phyloP scores from a whole-genome alignment of 2,797 vertebrate species.

The Coluber constrictor region DNA sequence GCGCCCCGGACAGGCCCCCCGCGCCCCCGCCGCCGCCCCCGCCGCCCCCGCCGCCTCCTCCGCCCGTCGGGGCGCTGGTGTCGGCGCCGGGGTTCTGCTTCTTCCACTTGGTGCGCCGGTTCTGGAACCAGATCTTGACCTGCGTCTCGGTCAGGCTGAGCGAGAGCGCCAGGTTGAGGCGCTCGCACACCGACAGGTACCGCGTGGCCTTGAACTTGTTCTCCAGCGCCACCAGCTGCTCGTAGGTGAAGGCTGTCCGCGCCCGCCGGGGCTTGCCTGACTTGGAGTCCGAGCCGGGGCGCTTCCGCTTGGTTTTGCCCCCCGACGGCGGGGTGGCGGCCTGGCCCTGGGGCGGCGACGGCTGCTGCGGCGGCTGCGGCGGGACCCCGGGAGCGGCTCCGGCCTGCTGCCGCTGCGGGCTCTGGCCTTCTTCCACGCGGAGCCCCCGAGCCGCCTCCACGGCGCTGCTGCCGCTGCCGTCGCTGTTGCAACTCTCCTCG shows the following conservation, averaged over 20 bases:
- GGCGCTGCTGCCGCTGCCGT: conserved; percentile 42
- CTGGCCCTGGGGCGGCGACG: conserved; percentile 44
- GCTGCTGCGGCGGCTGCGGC: conserved; percentile 33
- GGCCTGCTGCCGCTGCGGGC: conserved; percentile 1
- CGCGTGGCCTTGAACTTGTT: conserved; percentile 96
- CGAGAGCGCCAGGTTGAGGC: conserved; percentile 90
- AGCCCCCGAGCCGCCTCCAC: conserved; percentile 13
- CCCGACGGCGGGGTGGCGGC: conserved; percentile 30
- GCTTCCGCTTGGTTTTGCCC: conserved; percentile 89
- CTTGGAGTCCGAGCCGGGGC: conserved; percentile 91
- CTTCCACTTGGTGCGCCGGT: conserved; percentile 95
- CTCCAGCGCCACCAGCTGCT: conserved; percentile 92
- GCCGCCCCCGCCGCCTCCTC: conserved; percentile 61
- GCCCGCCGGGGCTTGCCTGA: conserved; percentile 90
- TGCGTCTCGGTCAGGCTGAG: conserved; percentile 92
- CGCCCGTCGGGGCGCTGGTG: conserved; percentile 85
- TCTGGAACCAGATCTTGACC: conserved; percentile 97
- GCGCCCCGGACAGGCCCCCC: conserved; percentile 71
- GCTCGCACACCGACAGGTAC: conserved; percentile 91
- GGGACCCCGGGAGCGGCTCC: conserved; percentile 33
- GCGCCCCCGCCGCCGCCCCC: conserved; percentile 57
- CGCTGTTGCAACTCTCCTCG: conserved; percentile 77
- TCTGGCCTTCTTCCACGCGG: conserved; percentile 25
- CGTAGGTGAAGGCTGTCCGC: conserved; percentile 93
- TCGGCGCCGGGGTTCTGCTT: conserved; percentile 93